Conservation (phyloP, 1,140 invertebrate species). For the Varroa destructor region DNA sequence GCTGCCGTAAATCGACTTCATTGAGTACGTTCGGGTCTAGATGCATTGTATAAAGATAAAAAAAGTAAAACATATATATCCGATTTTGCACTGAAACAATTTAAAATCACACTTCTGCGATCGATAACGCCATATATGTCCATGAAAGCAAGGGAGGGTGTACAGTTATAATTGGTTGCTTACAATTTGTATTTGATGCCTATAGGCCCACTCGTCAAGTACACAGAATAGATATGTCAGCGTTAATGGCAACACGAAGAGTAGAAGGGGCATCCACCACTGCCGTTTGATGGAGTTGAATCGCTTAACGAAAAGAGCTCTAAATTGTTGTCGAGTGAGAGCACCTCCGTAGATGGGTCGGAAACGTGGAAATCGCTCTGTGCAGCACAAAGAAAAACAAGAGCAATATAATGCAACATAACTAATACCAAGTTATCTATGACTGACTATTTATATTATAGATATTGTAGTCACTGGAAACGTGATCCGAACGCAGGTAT, state of each 20-base stretch:
- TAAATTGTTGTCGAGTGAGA: slow-evolving; percentile 29
- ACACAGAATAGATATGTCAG: slow-evolving; percentile 28
- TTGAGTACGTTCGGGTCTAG: neutral
- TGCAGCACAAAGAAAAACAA: no score
- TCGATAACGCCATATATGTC: no score
- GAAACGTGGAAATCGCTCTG: slow-evolving; percentile 9
- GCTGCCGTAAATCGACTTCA: neutral
- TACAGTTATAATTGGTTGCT: neutral
- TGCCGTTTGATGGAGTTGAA: slow-evolving; percentile 35
- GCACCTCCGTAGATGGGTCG: neutral
- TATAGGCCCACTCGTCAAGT: slow-evolving; percentile 14
- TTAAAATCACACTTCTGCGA: no score
- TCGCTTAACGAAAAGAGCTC: slow-evolving; percentile 34
- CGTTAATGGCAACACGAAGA: slow-evolving; percentile 33
- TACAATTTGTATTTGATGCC: neutral
- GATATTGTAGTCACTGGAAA: no score
- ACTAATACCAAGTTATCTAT: no score
- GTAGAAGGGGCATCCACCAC: slow-evolving; percentile 31
- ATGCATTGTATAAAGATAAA: no score
- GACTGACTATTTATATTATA: no score
- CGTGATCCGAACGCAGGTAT: no score
- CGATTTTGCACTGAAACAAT: no score
- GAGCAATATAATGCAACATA: no score
- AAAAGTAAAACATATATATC: no score
- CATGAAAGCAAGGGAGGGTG: no score